Percentiles rank a stretch among this genome's conserved stretches.
These are phyloP conservation scores for Alethe diademata DNA, from an alignment of 2,113 vertebrate genomes.

Conservation along the genomic window DNA sequence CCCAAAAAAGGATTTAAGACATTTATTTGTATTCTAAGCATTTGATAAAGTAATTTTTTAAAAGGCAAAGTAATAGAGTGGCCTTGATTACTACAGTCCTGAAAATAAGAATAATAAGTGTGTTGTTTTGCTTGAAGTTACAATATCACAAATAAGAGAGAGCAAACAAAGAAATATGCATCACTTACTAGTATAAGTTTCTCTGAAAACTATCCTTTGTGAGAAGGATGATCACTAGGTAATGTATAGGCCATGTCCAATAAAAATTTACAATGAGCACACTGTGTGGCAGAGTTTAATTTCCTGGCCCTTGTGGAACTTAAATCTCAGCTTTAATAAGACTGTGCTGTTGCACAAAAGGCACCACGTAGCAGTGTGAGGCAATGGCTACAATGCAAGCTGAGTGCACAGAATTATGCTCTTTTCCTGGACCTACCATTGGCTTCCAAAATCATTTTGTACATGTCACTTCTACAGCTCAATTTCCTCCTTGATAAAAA, in stretches of 20 bases:
- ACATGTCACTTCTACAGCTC: background rate
- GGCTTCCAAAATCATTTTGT: background rate
- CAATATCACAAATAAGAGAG: background rate
- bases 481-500: slow-evolving; percentile 47
- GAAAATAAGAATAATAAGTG: background rate
- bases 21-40: background rate
- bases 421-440: background rate
- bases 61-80: background rate
- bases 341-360: background rate
- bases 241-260: background rate
- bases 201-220: background rate
- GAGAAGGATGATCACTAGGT: background rate
- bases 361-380: background rate
- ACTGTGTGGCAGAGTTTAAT: slow-evolving; percentile 28
- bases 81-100: background rate
- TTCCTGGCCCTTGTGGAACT: slow-evolving; percentile 7
- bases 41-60: background rate
- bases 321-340: slow-evolving; percentile 18
- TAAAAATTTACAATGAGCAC: slow-evolving; percentile 19
- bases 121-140: background rate
- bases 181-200: background rate
- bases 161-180: background rate
- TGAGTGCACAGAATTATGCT: background rate
- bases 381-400: background rate
- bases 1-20: background rate